Evolutionary conservation across 1,140 invertebrate species (phyloP).

Genomic region (Rhopalosiphum maidis): DNA sequence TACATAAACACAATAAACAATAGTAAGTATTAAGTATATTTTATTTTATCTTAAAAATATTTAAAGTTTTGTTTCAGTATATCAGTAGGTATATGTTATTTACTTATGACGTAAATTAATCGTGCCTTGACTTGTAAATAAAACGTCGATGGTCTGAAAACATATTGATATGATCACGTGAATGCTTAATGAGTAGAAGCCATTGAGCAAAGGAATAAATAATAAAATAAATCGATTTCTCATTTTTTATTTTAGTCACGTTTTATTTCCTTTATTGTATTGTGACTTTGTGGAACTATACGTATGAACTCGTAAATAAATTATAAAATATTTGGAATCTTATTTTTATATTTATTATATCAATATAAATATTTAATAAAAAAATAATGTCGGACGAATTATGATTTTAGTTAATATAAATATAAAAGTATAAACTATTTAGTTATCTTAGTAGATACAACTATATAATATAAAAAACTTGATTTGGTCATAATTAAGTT

Average conservation of each 20-base stretch:
- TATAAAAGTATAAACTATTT: too few species aligned
- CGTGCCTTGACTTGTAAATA: constrained; percentile 36
- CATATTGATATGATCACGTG: background rate
- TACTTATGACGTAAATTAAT: constrained; percentile 48
- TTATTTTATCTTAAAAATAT: background rate
- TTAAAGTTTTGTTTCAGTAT: background rate
- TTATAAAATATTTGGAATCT: background rate
- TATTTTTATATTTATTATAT: background rate
- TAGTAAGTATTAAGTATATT: background rate
- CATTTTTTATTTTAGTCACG: constrained; percentile 31
- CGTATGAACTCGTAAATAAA: background rate
- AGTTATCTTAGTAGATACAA: too few species aligned
- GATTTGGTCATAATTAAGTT: too few species aligned
- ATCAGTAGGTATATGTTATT: background rate
- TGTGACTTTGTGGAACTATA: background rate
- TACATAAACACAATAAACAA: background rate
- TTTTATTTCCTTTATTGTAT: constrained; percentile 21
- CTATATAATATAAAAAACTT: too few species aligned
- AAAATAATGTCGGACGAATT: background rate
- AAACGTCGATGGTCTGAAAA: background rate
- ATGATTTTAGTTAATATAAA: background rate
- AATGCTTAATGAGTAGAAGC: constrained; percentile 19
- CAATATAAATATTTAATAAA: background rate
- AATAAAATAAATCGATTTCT: constrained; percentile 11
- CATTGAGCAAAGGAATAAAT: background rate